A percentile compares a stretch with the other conserved stretches of the same genome.
These are phyloP conservation scores for Morelia viridis DNA, from an alignment of 2,797 vertebrate genomes.

Conservation along the genomic window DNA sequence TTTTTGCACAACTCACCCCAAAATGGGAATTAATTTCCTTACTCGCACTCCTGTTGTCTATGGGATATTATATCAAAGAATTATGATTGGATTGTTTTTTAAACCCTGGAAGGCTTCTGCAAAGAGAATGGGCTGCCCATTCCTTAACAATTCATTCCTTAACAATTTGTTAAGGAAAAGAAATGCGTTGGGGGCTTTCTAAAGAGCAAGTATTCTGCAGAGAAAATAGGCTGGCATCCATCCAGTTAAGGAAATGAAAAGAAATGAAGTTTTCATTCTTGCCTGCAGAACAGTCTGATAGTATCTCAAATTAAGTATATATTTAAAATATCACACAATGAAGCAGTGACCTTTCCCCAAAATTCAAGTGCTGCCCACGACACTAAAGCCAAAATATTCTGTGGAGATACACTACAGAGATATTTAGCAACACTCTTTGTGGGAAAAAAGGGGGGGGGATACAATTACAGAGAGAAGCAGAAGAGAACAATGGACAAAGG, in stretches of 20 bases:
- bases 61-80: background rate
- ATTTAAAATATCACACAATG: constrained; percentile 29
- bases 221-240: background rate
- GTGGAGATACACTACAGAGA: background rate
- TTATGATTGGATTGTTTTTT: background rate
- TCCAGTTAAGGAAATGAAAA: constrained; percentile 30
- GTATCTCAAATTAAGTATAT: constrained; percentile 17
- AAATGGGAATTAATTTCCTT: constrained; percentile 8
- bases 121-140: background rate
- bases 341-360: constrained; percentile 17
- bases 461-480: background rate
- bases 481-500: background rate
- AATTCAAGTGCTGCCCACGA: background rate
- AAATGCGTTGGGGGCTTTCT: background rate
- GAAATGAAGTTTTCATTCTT: background rate
- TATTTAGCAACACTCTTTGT: background rate
- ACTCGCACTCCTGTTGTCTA: background rate
- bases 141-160: accelerated
- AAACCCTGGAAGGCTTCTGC: background rate
- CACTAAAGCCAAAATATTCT: background rate
- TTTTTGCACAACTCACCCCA: background rate
- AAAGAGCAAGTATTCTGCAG: constrained; percentile 3
- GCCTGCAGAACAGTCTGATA: constrained; percentile 4
- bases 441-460: too few species aligned
- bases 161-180: background rate